Conservation (phyloP, 2,888 invertebrate genomes). For the Trisateles emortualis region DNA sequence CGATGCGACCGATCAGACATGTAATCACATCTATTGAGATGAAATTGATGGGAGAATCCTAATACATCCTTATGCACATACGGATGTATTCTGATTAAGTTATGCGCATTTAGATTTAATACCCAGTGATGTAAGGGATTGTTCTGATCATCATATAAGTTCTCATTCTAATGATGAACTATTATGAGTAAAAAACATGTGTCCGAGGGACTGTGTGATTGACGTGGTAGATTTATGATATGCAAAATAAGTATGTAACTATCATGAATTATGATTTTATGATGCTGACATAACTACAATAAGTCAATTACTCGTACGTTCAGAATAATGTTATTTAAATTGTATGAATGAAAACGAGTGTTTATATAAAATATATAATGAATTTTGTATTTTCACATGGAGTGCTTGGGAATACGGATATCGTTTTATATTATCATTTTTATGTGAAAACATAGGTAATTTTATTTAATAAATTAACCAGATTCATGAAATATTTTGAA, state of each 20-base stretch:
- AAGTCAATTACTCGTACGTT: conserved; percentile 24
- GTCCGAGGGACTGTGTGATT: conserved; percentile 27
- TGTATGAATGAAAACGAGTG: no score
- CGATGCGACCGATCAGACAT: conserved; percentile 53
- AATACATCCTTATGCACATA: conserved; percentile 47
- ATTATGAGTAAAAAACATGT: conserved; percentile 22
- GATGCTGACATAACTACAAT: conserved; percentile 16
- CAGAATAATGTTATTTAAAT: conserved; percentile 11
- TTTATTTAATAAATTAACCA: no score
- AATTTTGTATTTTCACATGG: not conserved
- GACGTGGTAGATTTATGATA: conserved; percentile 39
- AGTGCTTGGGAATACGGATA: not conserved
- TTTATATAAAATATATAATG: no score
- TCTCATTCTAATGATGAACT: conserved; percentile 24
- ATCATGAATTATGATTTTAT: conserved; percentile 24
- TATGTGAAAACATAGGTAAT: not conserved
- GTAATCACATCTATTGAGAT: conserved; percentile 59
- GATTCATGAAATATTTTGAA: no score
- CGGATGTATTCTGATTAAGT: conserved; percentile 53
- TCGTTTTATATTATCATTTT: not conserved
- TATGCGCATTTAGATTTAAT: conserved; percentile 42
- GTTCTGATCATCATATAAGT: conserved; percentile 14
- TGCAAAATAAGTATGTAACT: conserved; percentile 30
- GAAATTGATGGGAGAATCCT: conserved; percentile 62
- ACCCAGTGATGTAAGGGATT: conserved; percentile 40